A percentile compares a stretch with the other conserved stretches of the same genome.
Conservation (phyloP, 2,888 invertebrate species). For the Osedax fenrisi region DNA sequence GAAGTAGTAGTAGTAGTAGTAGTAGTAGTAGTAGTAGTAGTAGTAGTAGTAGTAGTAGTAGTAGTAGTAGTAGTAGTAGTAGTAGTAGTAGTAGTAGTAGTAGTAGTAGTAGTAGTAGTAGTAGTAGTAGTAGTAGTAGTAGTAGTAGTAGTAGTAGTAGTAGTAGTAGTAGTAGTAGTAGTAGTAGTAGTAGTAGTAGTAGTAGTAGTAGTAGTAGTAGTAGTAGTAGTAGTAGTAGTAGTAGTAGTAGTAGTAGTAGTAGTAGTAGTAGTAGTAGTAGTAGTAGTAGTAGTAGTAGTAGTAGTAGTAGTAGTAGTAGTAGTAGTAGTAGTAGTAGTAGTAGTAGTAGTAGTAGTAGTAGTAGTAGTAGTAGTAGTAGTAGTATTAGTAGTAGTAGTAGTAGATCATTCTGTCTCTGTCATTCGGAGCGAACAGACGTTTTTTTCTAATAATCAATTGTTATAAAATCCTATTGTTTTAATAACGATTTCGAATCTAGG, state of each 20-base stretch:
- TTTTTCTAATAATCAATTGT: no score
- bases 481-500: no score
- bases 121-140: neutral
- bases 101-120: neutral
- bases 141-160: neutral
- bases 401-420: no score
- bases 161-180: neutral
- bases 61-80: neutral
- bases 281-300: neutral
- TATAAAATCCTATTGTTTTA: no score
- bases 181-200: neutral
- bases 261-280: neutral
- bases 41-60: neutral
- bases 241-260: neutral
- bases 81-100: neutral
- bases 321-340: neutral
- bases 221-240: neutral
- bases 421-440: no score
- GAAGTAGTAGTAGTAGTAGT: neutral
- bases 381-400: no score
- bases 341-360: neutral
- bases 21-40: neutral
- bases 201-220: neutral
- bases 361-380: neutral
- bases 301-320: neutral